These are phyloP conservation scores for Littorina saxatilis DNA, from an alignment of 1,140 invertebrate genomes.

Conservation along the genomic window DNA sequence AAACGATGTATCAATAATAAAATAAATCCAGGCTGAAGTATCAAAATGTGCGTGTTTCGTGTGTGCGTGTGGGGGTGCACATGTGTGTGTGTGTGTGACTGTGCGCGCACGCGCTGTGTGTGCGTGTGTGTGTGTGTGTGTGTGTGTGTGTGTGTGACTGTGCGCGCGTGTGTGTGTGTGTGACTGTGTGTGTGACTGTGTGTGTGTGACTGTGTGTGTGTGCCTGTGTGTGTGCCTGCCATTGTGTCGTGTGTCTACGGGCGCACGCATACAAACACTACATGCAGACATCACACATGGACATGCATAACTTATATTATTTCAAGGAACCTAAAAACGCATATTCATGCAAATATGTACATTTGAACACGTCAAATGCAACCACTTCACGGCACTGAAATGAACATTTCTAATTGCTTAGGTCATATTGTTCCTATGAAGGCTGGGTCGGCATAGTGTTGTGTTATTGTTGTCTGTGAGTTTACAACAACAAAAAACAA, in stretches of 20 bases:
- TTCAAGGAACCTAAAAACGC: background rate
- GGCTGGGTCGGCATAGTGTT: no score
- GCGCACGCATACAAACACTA: no score
- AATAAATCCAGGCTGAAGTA: no score
- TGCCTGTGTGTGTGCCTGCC: background rate
- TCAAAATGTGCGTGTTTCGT: no score
- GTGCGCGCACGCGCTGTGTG: background rate
- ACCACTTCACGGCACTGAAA: background rate
- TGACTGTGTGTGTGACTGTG: background rate
- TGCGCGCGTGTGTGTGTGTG: conserved; percentile 17
- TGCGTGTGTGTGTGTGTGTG: background rate
- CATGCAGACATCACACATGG: no score
- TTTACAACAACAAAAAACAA: no score
- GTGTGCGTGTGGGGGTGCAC: no score
- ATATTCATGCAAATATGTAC: background rate
- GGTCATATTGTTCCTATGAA: no score
- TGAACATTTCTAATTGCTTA: no score
- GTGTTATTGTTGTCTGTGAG: no score
- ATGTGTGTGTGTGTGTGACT: background rate
- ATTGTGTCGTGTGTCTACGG: no score
- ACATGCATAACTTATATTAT: background rate
- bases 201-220: background rate
- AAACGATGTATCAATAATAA: no score
- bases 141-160: conserved; percentile 8
- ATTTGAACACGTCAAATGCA: background rate